A percentile compares a stretch with the other conserved stretches of the same genome.
Conservation (phyloP, 2,113 vertebrate genomes). For the Xiphorhynchus elegans region DNA sequence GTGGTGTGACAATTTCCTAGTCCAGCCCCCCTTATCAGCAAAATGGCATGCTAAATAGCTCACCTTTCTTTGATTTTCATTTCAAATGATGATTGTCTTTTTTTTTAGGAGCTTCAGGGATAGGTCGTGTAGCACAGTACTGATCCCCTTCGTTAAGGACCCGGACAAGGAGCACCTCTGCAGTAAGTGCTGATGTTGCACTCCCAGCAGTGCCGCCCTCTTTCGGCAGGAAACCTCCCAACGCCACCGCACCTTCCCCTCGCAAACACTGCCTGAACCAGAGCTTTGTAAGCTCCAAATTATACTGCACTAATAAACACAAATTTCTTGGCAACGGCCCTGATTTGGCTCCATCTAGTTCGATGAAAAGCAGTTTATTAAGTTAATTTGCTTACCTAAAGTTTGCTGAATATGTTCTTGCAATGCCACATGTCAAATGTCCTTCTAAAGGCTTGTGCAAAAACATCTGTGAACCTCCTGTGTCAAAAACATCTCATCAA, state of each 20-base stretch:
- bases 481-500: neutral
- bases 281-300: neutral
- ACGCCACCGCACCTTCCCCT: accelerated
- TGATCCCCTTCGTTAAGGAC: neutral
- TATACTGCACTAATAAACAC: neutral
- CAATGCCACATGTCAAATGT: accelerated
- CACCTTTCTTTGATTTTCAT: neutral
- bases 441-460: neutral
- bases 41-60: neutral
- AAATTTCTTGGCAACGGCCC: neutral
- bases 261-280: neutral
- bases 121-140: neutral
- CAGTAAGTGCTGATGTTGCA: accelerated
- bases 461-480: neutral
- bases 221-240: neutral
- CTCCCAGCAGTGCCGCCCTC: accelerated
- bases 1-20: neutral
- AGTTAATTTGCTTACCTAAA: neutral
- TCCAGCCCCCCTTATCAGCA: accelerated
- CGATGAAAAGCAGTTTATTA: neutral
- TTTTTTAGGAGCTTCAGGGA: neutral
- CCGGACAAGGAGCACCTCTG: neutral
- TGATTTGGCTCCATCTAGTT: neutral
- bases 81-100: neutral
- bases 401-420: neutral